These are phyloP conservation scores for Drosophila longiperda DNA, from an alignment of 2,888 invertebrate genomes.

Conservation along the genomic window DNA sequence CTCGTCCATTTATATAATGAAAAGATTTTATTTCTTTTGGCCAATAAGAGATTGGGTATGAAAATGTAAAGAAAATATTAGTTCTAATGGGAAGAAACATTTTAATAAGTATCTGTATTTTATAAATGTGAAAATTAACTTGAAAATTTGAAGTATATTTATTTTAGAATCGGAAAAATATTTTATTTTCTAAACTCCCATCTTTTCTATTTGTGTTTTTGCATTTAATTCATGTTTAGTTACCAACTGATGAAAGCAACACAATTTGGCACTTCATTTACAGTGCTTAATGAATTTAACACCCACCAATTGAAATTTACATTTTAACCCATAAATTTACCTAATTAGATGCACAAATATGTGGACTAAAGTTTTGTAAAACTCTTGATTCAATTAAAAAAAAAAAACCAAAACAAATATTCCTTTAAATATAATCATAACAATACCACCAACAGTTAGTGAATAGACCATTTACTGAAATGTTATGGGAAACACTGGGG, in stretches of 20 bases:
- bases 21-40: constrained; percentile 1
- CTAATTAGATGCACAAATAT: constrained; percentile 62
- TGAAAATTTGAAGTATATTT: neutral
- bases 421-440: constrained; percentile 27
- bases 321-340: constrained; percentile 32
- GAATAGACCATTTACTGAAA: constrained; percentile 13
- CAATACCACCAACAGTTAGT: constrained; percentile 46
- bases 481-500: constrained; percentile 19
- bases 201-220: too few relatives aligned
- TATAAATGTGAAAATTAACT: neutral
- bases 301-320: constrained; percentile 13
- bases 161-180: neutral
- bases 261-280: neutral
- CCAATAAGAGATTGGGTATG: constrained; percentile 1
- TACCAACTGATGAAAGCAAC: neutral
- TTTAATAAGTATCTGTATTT: neutral
- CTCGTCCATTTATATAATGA: neutral
- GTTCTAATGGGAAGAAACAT: neutral
- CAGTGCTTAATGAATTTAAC: neutral
- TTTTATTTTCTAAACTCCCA: neutral
- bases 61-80: neutral
- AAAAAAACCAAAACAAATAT: neutral
- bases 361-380: constrained; percentile 17
- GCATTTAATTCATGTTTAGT: neutral
- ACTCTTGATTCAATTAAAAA: constrained; percentile 1